A percentile compares a stretch with the other conserved stretches of the same genome.
These are phyloP conservation scores for Azemiops feae DNA, from an alignment of 2,113 vertebrate species.

Conservation along the genomic window DNA sequence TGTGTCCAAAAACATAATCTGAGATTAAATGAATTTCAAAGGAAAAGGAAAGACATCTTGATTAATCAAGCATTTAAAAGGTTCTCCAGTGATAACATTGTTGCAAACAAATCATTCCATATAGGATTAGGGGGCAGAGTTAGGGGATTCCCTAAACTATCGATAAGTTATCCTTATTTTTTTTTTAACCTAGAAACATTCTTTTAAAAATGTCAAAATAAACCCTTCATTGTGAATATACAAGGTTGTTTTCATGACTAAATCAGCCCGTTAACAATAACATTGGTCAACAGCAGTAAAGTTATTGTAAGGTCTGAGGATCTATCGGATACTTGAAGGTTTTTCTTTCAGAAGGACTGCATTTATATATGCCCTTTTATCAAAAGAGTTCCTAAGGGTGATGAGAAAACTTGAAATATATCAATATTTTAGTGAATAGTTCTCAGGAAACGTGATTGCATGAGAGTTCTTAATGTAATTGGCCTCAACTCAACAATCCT, in stretches of 20 bases:
- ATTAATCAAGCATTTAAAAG: background rate
- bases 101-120: background rate
- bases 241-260: background rate
- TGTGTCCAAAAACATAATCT: background rate
- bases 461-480: background rate
- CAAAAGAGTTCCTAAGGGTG: background rate
- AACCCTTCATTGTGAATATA: background rate
- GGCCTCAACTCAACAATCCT: background rate
- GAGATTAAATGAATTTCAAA: background rate
- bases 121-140: background rate
- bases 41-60: background rate
- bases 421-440: background rate
- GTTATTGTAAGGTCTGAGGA: background rate
- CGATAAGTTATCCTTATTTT: background rate
- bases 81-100: background rate
- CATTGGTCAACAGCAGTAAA: background rate
- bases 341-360: background rate
- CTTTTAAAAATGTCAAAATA: background rate
- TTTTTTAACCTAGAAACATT: background rate
- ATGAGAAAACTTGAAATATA: background rate
- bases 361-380: background rate
- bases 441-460: background rate
- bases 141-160: constrained; percentile 4
- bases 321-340: background rate
- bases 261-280: background rate